Conservation (phyloP, 92 coral and sea anemone species). For the Siderastrea radians region DNA sequence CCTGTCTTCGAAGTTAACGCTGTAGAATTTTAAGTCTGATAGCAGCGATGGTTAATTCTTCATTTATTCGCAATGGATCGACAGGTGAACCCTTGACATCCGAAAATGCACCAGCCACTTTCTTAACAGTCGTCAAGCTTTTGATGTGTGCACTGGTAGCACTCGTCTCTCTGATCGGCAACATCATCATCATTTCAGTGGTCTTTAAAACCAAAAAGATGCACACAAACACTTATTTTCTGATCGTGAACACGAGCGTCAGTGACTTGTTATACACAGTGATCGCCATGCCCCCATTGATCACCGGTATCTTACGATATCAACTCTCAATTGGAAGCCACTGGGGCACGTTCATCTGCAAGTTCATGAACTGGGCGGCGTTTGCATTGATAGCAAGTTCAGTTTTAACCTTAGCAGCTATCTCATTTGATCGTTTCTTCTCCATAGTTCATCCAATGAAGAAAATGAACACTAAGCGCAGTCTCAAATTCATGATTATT, state of each 20-base stretch:
- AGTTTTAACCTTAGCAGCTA: constrained; percentile 82
- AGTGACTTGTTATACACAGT: constrained; percentile 76
- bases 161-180: constrained; percentile 66
- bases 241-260: constrained; percentile 75
- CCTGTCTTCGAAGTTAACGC: too few relatives aligned
- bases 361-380: constrained; percentile 60
- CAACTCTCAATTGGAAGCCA: constrained; percentile 39
- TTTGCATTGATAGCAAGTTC: constrained; percentile 83
- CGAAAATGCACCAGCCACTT: background rate
- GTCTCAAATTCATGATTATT: constrained; percentile 58
- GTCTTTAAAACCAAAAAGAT: constrained; percentile 68
- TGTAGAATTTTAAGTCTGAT: background rate
- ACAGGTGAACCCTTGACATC: background rate
- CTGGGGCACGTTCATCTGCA: constrained; percentile 67
- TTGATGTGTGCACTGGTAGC: constrained; percentile 39
- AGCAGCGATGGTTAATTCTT: background rate
- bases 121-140: constrained; percentile 2
- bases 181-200: constrained; percentile 68
- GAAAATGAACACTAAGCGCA: constrained; percentile 49
- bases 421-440: constrained; percentile 86
- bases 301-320: constrained; percentile 33
- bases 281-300: constrained; percentile 67
- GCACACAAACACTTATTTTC: constrained; percentile 75
- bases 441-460: constrained; percentile 81
- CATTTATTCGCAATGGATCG: background rate